Conservation (phyloP, 2,888 invertebrate species). For the Nomada fabriciana region DNA sequence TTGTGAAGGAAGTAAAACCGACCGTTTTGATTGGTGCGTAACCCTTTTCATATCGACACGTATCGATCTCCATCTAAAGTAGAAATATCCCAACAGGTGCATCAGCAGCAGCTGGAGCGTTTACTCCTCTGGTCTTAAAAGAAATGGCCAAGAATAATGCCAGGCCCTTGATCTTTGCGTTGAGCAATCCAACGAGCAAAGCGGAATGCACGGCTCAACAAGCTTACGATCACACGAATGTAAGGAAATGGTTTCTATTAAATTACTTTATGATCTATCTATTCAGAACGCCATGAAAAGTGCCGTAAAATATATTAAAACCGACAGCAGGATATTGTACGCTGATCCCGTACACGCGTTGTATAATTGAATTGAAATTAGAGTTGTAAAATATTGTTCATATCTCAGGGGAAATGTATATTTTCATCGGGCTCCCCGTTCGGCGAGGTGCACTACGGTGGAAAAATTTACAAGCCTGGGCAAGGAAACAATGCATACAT, state of each 20-base stretch:
- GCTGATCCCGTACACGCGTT: no score
- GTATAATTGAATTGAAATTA: background rate
- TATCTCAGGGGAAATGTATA: conserved; percentile 93
- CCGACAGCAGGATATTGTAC: no score
- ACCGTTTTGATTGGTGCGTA: conserved; percentile 92
- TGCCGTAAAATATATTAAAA: background rate
- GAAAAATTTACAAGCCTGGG: conserved; percentile 94
- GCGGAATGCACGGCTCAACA: conserved; percentile 99
- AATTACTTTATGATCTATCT: background rate
- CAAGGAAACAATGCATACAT: conserved; percentile 99
- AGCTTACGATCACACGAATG: conserved; percentile 96
- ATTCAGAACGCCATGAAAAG: background rate
- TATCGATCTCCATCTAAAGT: conserved; percentile 55
- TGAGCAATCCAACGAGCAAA: conserved; percentile 98
- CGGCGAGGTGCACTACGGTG: conserved; percentile 91
- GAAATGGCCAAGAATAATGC: conserved; percentile 95
- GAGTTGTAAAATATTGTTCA: conserved; percentile 60
- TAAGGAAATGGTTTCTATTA: conserved; percentile 81
- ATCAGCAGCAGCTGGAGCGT: conserved; percentile 95
- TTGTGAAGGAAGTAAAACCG: conserved; percentile 94
- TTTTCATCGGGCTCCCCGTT: conserved; percentile 99
- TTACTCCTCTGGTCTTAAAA: conserved; percentile 93
- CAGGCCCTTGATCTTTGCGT: conserved; percentile 96
- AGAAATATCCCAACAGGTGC: conserved; percentile 88
- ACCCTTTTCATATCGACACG: conserved; percentile 13